Evolutionary conservation across 2,113 vertebrate species (phyloP).

Genomic region (Ciconia stormi): DNA sequence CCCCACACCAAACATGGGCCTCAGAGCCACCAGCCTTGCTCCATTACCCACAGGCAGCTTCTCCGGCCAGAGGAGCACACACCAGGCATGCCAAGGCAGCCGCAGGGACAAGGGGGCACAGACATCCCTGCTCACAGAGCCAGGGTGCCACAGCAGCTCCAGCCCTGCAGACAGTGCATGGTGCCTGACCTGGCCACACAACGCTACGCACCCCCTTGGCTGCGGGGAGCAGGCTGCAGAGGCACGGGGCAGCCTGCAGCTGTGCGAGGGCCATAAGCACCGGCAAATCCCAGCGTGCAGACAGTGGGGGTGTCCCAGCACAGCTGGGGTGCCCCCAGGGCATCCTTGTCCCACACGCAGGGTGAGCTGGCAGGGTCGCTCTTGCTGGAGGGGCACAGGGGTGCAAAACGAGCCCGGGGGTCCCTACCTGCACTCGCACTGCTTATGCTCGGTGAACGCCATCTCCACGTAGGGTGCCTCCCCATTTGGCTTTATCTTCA

Average conservation of each 20-base stretch:
- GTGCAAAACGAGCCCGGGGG: fast-evolving
- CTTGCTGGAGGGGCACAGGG: not conserved
- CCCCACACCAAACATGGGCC: not conserved
- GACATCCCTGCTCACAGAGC: not conserved
- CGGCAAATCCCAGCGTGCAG: not conserved
- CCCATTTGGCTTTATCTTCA: constrained; percentile 70
- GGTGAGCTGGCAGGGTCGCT: not conserved
- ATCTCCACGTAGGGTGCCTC: constrained; percentile 67
- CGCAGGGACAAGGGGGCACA: not conserved
- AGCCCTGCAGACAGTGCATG: fast-evolving
- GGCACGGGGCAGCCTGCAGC: not conserved
- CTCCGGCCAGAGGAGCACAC: not conserved
- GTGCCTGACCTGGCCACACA: not conserved
- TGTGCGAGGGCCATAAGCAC: not conserved
- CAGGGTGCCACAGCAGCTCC: not conserved
- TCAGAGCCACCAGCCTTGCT: not conserved
- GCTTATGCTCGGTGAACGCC: constrained; percentile 68
- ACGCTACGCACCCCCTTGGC: fast-evolving
- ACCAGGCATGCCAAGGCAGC: not conserved
- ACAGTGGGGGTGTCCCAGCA: not conserved
- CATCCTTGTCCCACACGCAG: not conserved
- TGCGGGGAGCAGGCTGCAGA: fast-evolving
- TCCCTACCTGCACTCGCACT: constrained; percentile 76
- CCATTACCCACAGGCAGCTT: not conserved
- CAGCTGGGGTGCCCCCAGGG: fast-evolving